phyloP scores from a whole-genome alignment of 2,113 vertebrate species.

The Rhineura floridana region DNA sequence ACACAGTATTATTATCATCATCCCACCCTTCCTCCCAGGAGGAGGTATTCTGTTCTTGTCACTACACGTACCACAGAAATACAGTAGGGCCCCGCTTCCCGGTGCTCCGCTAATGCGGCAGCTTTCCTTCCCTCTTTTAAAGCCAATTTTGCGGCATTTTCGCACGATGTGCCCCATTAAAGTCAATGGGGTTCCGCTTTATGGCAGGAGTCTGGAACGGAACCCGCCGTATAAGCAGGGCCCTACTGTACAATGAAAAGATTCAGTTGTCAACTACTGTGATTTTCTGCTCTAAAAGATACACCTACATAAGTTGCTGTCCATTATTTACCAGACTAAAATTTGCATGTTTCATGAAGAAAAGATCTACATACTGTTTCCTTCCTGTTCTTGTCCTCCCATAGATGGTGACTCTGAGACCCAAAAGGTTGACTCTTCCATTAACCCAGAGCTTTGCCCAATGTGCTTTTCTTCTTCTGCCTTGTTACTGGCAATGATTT shows the following conservation, averaged over 20 bases:
- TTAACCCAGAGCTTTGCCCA: slow-evolving; percentile 38
- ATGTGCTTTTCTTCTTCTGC: slow-evolving; percentile 29
- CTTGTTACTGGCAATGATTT: not conserved
- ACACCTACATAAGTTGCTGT: not conserved
- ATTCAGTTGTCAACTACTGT: not conserved
- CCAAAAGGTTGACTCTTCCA: slow-evolving; percentile 7
- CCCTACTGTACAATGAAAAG: not conserved
- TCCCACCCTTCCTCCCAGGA: too few species aligned
- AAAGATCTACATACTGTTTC: slow-evolving; percentile 56
- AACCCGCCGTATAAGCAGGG: too few species aligned
- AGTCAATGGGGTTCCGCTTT: too few species aligned
- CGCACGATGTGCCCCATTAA: too few species aligned
- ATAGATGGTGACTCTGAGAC: slow-evolving; percentile 30
- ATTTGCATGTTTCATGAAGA: not conserved
- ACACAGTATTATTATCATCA: not conserved
- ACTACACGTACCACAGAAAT: not conserved
- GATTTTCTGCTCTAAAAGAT: not conserved
- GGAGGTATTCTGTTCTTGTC: too few species aligned
- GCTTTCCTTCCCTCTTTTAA: too few species aligned
- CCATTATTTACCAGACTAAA: not conserved
- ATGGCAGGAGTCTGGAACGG: too few species aligned
- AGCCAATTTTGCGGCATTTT: too few species aligned
- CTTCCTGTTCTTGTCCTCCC: slow-evolving; percentile 25
- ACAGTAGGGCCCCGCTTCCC: too few species aligned
- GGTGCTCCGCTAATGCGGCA: too few species aligned